phyloP scores from a whole-genome alignment of 1,140 invertebrate species.

The Leguminivora glycinivorella region DNA sequence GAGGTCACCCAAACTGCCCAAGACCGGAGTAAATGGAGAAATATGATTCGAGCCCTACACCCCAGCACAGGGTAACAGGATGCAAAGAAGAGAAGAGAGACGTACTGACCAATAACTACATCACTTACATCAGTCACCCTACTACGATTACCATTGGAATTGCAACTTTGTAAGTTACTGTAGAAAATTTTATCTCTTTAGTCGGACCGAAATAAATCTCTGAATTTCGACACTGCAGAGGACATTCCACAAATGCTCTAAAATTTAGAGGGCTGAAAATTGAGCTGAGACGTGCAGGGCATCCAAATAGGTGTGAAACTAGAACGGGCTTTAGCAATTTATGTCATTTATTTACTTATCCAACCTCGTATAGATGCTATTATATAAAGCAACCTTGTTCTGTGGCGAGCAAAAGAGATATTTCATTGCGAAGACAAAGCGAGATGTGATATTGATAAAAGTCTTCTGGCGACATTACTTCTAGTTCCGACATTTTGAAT shows the following conservation, averaged over 20 bases:
- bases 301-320: slow-evolving; percentile 16
- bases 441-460: neutral
- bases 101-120: no score
- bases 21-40: no score
- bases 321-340: neutral
- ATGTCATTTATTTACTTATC: neutral
- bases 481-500: neutral
- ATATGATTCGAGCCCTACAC: no score
- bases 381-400: neutral
- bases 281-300: slow-evolving; percentile 10
- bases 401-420: neutral
- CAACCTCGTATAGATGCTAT: neutral
- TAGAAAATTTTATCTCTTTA: neutral
- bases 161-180: neutral
- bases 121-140: no score
- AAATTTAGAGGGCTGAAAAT: slow-evolving; percentile 23
- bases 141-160: no score
- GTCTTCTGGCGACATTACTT: neutral
- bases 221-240: neutral
- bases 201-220: neutral
- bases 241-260: slow-evolving; percentile 6
- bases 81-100: no score
- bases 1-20: no score
- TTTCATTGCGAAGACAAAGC: neutral
- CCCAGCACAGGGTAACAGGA: no score